phyloP scores from a whole-genome alignment of 1,140 invertebrate species.

The Brachionus rubens region DNA sequence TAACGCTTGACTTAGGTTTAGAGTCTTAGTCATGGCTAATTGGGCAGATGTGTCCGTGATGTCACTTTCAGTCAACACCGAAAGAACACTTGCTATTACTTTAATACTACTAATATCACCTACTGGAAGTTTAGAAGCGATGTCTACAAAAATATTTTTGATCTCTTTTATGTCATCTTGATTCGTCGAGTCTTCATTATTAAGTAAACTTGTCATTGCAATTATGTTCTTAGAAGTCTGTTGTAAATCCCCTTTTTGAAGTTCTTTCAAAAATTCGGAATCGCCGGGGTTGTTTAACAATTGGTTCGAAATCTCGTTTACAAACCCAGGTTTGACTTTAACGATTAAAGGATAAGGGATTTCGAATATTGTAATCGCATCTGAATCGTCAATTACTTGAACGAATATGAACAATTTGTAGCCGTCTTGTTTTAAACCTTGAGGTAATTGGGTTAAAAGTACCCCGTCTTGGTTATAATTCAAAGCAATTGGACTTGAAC shows the following conservation, averaged over 20 bases:
- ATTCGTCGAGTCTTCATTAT: not conserved
- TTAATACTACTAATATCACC: conserved; percentile 21
- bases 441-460: not conserved
- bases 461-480: not conserved
- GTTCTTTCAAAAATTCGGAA: not conserved
- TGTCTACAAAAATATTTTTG: not conserved
- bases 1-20: not conserved
- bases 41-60: not conserved
- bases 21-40: not conserved
- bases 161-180: not conserved
- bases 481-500: conserved; percentile 12
- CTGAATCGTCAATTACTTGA: conserved; percentile 38
- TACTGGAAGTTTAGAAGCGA: not conserved
- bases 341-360: not conserved
- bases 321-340: not conserved
- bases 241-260: not conserved
- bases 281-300: not conserved
- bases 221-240: not conserved
- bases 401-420: not conserved
- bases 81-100: conserved; percentile 11
- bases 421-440: not conserved
- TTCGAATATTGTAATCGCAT: conserved; percentile 9
- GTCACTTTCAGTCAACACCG: conserved; percentile 9
- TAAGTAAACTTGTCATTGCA: not conserved
- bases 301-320: not conserved